These are phyloP conservation scores for Lagorchestes hirsutus DNA, from an alignment of 2,797 vertebrate species.

Conservation along the genomic window DNA sequence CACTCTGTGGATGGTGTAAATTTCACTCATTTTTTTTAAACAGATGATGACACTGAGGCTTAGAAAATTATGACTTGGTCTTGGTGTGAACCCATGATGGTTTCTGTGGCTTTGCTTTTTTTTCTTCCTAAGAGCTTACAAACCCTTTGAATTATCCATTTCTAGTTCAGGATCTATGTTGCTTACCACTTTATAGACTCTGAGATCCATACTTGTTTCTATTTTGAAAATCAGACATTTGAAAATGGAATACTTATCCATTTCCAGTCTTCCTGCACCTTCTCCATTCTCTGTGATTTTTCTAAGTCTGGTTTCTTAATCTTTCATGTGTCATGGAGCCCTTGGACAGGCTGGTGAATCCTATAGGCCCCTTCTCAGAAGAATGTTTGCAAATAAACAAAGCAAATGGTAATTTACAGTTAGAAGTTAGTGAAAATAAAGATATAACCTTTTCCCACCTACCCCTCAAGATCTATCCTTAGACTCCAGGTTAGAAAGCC, in stretches of 20 bases:
- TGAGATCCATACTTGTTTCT: neutral
- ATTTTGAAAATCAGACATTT: neutral
- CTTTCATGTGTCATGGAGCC: neutral
- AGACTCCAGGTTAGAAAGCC: neutral
- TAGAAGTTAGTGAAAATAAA: neutral
- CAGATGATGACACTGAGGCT: neutral
- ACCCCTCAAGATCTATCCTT: neutral
- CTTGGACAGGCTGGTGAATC: neutral
- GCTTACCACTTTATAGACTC: neutral
- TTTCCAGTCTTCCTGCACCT: neutral
- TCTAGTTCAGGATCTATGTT: neutral
- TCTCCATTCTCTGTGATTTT: neutral
- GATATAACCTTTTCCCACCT: neutral
- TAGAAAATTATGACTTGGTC: neutral
- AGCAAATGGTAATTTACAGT: neutral
- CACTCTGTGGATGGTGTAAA: neutral
- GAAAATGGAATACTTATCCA: neutral
- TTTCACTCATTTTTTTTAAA: neutral
- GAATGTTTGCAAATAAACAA: neutral
- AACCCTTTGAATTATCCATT: neutral
- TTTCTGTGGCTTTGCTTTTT: neutral
- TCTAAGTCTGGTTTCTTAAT: neutral
- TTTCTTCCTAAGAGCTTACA: neutral
- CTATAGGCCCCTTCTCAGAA: neutral
- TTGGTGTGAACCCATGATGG: neutral